These are phyloP conservation scores for Coecobrya sp. DNA, from an alignment of 2,888 invertebrate genomes.

Conservation along the genomic window DNA sequence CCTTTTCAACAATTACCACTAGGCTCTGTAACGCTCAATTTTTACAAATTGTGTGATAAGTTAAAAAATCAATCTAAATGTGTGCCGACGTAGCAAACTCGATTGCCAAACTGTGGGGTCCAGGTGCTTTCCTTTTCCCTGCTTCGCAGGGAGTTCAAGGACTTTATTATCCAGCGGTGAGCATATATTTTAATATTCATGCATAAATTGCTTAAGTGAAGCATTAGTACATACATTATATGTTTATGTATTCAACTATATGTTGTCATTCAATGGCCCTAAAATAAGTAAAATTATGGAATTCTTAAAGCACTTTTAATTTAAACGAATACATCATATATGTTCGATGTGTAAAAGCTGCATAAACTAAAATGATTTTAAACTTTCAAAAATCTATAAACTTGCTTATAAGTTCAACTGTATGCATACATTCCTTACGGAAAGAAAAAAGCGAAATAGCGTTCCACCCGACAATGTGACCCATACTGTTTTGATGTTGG, in stretches of 20 bases:
- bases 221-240: background rate
- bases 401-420: too few relatives aligned
- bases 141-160: slow-evolving; percentile 92
- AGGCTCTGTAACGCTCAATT: slow-evolving; percentile 61
- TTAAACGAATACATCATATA: too few relatives aligned
- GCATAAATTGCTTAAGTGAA: background rate
- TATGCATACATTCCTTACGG: too few relatives aligned
- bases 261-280: too few relatives aligned
- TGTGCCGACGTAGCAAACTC: slow-evolving; percentile 86
- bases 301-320: too few relatives aligned
- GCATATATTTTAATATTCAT: slow-evolving; percentile 38
- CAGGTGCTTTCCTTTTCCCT: slow-evolving; percentile 98
- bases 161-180: slow-evolving; percentile 95
- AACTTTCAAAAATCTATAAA: too few relatives aligned
- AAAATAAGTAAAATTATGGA: too few relatives aligned
- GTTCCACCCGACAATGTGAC: background rate
- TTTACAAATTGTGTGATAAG: slow-evolving; percentile 67
- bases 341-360: too few relatives aligned
- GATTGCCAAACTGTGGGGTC: slow-evolving; percentile 99
- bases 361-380: too few relatives aligned
- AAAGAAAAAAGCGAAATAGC: background rate
- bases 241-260: too few relatives aligned
- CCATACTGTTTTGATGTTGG: background rate
- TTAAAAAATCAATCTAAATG: slow-evolving; percentile 83
- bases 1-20: background rate